These are phyloP conservation scores for Vombatus ursinus DNA, from an alignment of 2,113 vertebrate genomes.

Conservation along the genomic window DNA sequence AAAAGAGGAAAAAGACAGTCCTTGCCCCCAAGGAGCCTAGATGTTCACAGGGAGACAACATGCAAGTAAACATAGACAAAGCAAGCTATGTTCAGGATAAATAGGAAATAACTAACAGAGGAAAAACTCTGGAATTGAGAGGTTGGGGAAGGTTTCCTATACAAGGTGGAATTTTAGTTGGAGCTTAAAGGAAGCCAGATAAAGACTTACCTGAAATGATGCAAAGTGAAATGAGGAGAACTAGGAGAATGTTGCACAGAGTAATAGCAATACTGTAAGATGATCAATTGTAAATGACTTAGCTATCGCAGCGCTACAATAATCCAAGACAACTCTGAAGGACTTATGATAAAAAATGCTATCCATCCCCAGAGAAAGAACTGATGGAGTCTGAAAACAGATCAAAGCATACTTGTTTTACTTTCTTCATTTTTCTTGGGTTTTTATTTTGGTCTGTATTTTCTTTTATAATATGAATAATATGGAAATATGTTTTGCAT, in stretches of 20 bases:
- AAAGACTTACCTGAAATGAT: neutral
- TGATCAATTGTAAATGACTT: neutral
- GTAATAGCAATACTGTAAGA: neutral
- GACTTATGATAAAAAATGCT: neutral
- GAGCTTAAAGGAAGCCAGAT: neutral
- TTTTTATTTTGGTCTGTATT: neutral
- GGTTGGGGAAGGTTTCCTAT: neutral
- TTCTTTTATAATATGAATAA: neutral
- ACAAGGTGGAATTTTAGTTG: neutral
- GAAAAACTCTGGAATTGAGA: neutral
- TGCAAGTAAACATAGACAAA: neutral
- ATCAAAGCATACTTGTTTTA: neutral
- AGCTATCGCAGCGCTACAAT: neutral
- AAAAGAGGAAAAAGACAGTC: neutral
- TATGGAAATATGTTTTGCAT: neutral
- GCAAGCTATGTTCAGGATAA: neutral
- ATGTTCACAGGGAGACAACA: neutral
- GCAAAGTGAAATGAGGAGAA: neutral
- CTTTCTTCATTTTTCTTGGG: neutral
- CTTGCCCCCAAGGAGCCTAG: neutral
- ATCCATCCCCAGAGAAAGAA: neutral
- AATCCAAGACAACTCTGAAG: neutral
- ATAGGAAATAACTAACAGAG: neutral
- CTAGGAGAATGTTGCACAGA: neutral
- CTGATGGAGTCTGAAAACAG: neutral